Base-by-base conservation (phyloP, 2,797 vertebrate genomes). In the Ambastaia sidthimunki region DNA sequence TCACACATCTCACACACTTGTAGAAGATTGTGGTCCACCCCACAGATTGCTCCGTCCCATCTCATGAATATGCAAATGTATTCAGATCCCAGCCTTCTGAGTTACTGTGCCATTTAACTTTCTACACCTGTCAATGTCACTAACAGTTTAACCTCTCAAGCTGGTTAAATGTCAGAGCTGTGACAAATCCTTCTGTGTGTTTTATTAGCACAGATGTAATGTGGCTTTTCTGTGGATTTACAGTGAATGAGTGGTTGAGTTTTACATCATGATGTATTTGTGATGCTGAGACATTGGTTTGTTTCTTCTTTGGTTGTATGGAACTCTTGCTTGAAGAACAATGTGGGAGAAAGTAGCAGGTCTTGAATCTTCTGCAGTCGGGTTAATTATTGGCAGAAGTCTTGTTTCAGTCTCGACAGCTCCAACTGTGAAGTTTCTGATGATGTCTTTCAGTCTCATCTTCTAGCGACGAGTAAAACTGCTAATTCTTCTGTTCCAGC, bases 11-110 rank as follows among this genome's bases (percentile, higher is more conserved):
- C 80, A 78, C 62, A 69, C 37, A 52, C 69, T 79, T 67, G 76
- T 65, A 68, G 76, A 84, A 83, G 74, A 77, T 31, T 59, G 50
- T 70, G 81, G 78, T 62, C 74, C 50, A 37, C 78, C 71, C 75
- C 47, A 31, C 62, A 54, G 71, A 68, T 71, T 41, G 37, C 70
- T 76, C 19, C 18, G 52, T 85, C 86, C 84, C 85, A 74, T 63
- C 63, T 47, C 86, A 87, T 87, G 82, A 83, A 80, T 81, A 81
- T 83, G 80, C 18, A 74, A 70, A 85, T 82, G 25, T 37, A 54
- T 62, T 82, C 55, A 3, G 41, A 60, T 73, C 48, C 72, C 73
- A 80, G 48, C 59, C 69, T 76, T 85, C 80, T 19, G 75, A 74
- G 48, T 74, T 74, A 54, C 44, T 57, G 23, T 67, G 62, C 19